A percentile compares a stretch with the other conserved stretches of the same genome.
Evolutionary conservation across 1,140 invertebrate species (phyloP).

Genomic region (Diorhabda carinulata): DNA sequence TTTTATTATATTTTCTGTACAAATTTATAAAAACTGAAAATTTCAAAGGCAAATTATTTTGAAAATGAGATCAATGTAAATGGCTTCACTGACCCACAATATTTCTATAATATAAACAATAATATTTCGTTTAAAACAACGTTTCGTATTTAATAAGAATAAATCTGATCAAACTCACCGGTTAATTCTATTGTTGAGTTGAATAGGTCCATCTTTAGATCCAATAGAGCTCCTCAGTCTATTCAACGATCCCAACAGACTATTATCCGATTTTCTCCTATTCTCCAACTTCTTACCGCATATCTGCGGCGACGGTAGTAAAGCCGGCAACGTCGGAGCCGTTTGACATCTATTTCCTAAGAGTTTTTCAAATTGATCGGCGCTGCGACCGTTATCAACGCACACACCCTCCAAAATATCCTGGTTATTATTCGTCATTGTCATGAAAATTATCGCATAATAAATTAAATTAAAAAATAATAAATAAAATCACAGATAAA

Average conservation of each 20-base stretch:
- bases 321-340: slow-evolving; percentile 26
- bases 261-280: slow-evolving; percentile 33
- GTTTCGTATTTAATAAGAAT: too few relatives aligned
- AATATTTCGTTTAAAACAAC: too few relatives aligned
- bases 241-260: slow-evolving; percentile 36
- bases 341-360: slow-evolving; percentile 26
- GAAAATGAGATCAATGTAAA: too few relatives aligned
- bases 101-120: too few relatives aligned
- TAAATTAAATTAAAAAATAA: slow-evolving; percentile 7
- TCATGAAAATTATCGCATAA: background rate
- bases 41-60: too few relatives aligned
- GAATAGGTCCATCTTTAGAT: slow-evolving; percentile 31
- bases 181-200: slow-evolving; percentile 41
- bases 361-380: slow-evolving; percentile 17
- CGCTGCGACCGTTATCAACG: slow-evolving; percentile 23
- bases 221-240: slow-evolving; percentile 32
- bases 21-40: too few relatives aligned
- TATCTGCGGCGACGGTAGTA: slow-evolving; percentile 26
- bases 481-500: slow-evolving; percentile 15
- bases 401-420: slow-evolving; percentile 30
- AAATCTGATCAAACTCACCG: slow-evolving; percentile 27
- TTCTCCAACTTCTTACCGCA: slow-evolving; percentile 22
- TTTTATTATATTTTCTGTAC: too few relatives aligned
- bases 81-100: too few relatives aligned
- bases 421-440: slow-evolving; percentile 30